Base-by-base conservation (phyloP, 2,797 vertebrate species). In the Parauchenoglanis punctatus region DNA sequence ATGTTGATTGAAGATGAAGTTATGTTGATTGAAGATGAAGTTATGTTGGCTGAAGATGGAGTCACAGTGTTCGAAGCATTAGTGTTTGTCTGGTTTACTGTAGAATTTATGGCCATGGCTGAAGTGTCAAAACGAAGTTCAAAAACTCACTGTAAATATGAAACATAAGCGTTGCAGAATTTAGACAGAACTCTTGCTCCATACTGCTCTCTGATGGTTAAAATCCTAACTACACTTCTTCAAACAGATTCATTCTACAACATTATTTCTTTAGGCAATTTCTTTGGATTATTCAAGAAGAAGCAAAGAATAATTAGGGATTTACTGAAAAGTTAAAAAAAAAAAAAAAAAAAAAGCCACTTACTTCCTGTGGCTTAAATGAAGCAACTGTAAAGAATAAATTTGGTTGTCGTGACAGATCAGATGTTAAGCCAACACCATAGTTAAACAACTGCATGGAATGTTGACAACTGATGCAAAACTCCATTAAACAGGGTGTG, bases 401-500 rank as follows among this genome's bases (percentile, higher is more conserved):
- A 76, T 63, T 72, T 7, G 11, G 77, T 63, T 86, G 75, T 8
- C 20, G 15, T 81, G 68, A 67, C 88, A 70, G 81, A 86, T 52
- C 52, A n/a, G 68, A 89, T 75, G 28, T 83, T 85, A 80, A 63
- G 87, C 84, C 89, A 83, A 86, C 92, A 87, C 90, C 91, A 90
- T 89, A 85, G 92, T 89, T 72, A 92, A 92, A 93, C 90, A 92
- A 72, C 70, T 77, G 75, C 31, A 82, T 23, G 77, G 78, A 73
- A 87, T 88, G 88, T 86, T 91, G 89, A 90, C 91, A 89, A 80
- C 63, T 40, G 67, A 67, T 35, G 83, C 52, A 87, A 78, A 63
- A 28, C 46, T 85, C 85, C 82, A 90, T 90, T 89, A 89, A 91
- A 91, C 83, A 87, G 90, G 90, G 90, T 87, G 91, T 92, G 88